Percentiles rank a stretch among this genome's conserved stretches.
Evolutionary conservation across 2,113 vertebrate species (phyloP).

Genomic region (Grallaria varia): DNA sequence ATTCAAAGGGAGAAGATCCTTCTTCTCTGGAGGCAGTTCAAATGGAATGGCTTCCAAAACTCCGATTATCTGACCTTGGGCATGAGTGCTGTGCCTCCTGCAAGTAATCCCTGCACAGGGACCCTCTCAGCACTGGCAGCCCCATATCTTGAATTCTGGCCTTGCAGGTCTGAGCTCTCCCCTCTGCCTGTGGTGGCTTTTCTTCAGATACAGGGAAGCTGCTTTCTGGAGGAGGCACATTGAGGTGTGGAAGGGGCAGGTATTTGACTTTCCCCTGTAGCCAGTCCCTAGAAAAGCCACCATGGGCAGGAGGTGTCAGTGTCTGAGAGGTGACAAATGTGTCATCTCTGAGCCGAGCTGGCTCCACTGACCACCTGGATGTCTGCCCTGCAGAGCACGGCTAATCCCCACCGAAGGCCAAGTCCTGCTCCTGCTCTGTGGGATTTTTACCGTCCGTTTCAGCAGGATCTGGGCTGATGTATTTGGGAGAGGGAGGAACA

Average conservation of each 20-base stretch:
- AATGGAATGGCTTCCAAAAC: not conserved
- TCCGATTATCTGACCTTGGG: not conserved
- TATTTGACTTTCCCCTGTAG: not conserved
- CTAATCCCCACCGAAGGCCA: not conserved
- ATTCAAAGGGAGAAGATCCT: conserved; percentile 23
- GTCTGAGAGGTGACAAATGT: accelerated
- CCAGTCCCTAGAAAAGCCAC: not conserved
- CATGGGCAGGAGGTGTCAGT: not conserved
- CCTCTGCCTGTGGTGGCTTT: not conserved
- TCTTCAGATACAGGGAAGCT: not conserved
- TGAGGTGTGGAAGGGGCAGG: not conserved
- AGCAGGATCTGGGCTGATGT: not conserved
- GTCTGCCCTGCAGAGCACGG: not conserved
- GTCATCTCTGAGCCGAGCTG: not conserved
- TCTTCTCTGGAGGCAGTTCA: not conserved
- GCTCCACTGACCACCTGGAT: not conserved
- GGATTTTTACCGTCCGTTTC: not conserved
- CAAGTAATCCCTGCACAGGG: not conserved
- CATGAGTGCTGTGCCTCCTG: not conserved
- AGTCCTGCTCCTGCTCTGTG: not conserved
- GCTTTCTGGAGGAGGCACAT: not conserved
- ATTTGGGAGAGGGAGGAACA: not conserved
- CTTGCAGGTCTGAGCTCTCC: not conserved
- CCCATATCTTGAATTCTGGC: not conserved
- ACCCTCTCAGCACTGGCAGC: not conserved